Evolutionary conservation across 2,113 vertebrate genomes (phyloP).

Genomic region (Ochotona curzoniae): DNA sequence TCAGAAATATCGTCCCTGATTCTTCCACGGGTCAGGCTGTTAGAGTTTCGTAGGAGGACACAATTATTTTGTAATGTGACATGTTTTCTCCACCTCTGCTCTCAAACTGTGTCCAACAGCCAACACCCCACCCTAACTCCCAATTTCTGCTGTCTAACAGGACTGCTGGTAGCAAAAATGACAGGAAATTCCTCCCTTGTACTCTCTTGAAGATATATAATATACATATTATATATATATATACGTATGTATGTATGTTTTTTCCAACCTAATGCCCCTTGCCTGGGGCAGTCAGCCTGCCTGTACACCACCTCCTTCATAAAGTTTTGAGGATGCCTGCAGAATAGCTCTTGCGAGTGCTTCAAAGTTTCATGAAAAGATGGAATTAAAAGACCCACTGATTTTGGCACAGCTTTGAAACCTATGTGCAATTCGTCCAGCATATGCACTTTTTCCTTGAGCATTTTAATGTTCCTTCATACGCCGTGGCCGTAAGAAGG

Average conservation of each 20-base stretch:
- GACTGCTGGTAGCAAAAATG: neutral
- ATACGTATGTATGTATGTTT: too few relatives aligned
- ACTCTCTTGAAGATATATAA: neutral
- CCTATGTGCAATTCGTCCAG: too few relatives aligned
- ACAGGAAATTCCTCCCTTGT: neutral
- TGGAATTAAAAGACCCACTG: too few relatives aligned
- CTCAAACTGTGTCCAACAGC: neutral
- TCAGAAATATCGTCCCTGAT: conserved; percentile 17
- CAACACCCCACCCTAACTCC: neutral
- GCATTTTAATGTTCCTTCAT: too few relatives aligned
- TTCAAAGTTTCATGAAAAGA: too few relatives aligned
- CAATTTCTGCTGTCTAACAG: neutral
- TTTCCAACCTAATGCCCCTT: neutral
- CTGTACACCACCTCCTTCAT: too few relatives aligned
- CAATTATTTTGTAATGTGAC: neutral
- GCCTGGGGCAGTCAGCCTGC: neutral
- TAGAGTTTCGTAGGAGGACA: too few relatives aligned
- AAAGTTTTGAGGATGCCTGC: neutral
- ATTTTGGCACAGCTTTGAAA: too few relatives aligned
- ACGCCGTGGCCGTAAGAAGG: neutral
- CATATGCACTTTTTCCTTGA: too few relatives aligned
- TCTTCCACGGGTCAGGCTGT: neutral
- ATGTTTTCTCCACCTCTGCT: neutral
- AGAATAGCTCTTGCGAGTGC: neutral
- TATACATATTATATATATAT: neutral